phyloP scores from a whole-genome alignment of 2,113 vertebrate species.

The Pachyramphus minor region DNA sequence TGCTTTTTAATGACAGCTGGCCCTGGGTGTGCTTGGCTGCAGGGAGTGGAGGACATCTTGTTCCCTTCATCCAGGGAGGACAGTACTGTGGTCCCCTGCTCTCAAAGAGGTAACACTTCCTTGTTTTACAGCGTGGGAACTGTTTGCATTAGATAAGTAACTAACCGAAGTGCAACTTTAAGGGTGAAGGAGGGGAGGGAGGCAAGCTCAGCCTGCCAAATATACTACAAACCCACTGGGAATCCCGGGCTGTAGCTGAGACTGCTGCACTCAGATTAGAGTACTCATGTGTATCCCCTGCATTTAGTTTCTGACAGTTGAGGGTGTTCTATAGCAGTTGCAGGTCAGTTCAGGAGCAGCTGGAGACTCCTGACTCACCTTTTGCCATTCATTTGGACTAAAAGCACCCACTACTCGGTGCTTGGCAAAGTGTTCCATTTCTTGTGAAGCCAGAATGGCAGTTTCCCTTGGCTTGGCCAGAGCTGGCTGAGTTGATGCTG shows the following conservation, averaged over 20 bases:
- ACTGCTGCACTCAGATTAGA: not conserved
- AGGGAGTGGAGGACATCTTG: not conserved
- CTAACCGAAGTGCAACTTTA: rapidly evolving
- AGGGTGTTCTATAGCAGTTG: not conserved
- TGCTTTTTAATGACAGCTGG: not conserved
- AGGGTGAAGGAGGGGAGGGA: not conserved
- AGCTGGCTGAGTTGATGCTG: not conserved
- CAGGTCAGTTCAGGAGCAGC: not conserved
- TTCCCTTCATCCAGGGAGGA: not conserved
- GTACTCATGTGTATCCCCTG: rapidly evolving
- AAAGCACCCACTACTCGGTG: not conserved
- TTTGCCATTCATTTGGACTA: not conserved
- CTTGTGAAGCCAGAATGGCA: not conserved
- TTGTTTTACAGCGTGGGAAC: not conserved
- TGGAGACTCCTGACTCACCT: not conserved
- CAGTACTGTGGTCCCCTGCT: not conserved
- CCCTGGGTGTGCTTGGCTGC: not conserved
- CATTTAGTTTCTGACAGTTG: rapidly evolving
- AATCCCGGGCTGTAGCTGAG: rapidly evolving
- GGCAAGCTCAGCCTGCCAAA: not conserved
- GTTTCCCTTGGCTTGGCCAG: not conserved
- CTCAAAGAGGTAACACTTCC: not conserved
- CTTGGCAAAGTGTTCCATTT: rapidly evolving
- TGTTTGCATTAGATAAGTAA: not conserved
- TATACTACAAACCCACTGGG: rapidly evolving